Percentiles rank a stretch among this genome's conserved stretches.
These are phyloP conservation scores for Helicolenus hilgendorfi DNA, from an alignment of 2,797 vertebrate genomes.

Conservation along the genomic window DNA sequence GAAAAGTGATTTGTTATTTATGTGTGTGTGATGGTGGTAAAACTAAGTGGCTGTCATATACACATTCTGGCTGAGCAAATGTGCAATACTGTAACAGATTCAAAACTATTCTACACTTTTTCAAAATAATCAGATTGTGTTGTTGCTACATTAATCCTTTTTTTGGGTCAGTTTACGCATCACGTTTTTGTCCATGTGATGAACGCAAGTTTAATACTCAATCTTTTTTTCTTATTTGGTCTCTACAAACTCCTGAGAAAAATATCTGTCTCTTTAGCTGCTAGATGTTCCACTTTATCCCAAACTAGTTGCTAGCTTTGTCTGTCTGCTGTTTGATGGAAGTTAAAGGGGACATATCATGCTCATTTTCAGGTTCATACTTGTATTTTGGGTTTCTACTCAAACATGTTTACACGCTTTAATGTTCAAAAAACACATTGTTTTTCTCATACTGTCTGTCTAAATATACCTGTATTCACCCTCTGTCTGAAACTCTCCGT, in stretches of 20 bases:
- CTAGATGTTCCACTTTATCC: neutral
- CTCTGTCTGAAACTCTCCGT: too few relatives aligned
- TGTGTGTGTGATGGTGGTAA: neutral
- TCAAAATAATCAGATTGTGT: neutral
- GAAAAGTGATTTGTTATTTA: constrained; percentile 25
- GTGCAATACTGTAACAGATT: neutral
- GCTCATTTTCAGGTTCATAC: too few relatives aligned
- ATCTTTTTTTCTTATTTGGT: neutral
- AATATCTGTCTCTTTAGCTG: neutral
- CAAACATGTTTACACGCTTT: too few relatives aligned
- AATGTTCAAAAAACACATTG: too few relatives aligned
- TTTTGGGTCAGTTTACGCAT: neutral
- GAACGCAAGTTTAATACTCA: neutral
- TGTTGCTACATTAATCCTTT: neutral
- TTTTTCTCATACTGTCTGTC: too few relatives aligned
- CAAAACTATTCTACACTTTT: neutral
- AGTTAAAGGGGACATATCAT: too few relatives aligned
- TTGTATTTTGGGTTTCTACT: too few relatives aligned
- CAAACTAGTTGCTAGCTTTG: neutral
- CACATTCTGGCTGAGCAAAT: neutral
- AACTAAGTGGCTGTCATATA: neutral
- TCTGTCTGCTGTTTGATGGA: neutral
- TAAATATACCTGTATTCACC: too few relatives aligned
- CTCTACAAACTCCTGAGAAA: neutral
- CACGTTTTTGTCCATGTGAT: neutral